Evolutionary conservation across 2,113 vertebrate genomes (phyloP).

Genomic region (Hyperopisus bebe): DNA sequence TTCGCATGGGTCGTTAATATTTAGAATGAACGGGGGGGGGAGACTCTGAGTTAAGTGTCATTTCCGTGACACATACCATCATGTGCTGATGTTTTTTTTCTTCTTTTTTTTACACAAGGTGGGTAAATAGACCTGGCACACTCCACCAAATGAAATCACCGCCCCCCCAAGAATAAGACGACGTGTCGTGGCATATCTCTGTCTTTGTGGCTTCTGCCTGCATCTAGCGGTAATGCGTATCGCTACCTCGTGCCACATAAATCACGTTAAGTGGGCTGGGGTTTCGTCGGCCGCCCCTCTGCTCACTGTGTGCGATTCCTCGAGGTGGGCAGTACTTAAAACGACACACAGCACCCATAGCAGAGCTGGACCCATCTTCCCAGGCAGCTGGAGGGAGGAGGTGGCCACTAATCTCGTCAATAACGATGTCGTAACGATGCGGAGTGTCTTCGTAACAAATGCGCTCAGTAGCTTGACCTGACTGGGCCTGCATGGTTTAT

Average conservation of each 20-base stretch:
- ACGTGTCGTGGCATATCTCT: not conserved
- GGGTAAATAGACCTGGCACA: not conserved
- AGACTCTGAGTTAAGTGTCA: not conserved
- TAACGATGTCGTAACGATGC: not conserved
- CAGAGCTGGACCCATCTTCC: not conserved
- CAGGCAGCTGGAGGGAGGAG: not conserved
- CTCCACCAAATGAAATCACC: not conserved
- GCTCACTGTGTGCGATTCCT: not conserved
- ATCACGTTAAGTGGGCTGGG: slow-evolving; percentile 17
- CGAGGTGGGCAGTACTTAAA: slow-evolving; percentile 3
- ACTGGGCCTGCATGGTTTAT: not conserved
- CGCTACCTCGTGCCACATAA: slow-evolving; percentile 4
- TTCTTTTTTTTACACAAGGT: not conserved
- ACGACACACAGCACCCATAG: not conserved
- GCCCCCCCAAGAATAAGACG: not conserved
- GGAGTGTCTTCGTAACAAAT: not conserved
- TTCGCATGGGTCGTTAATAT: not conserved
- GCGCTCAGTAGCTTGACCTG: not conserved
- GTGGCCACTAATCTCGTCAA: not conserved
- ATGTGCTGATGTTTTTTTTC: not conserved
- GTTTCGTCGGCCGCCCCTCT: not conserved
- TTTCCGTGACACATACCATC: not conserved
- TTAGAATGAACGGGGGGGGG: not conserved
- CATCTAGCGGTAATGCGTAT: not conserved
- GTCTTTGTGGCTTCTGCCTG: not conserved